phyloP scores from a whole-genome alignment of 2,888 invertebrate genomes.

The Phanerotoma sp. region DNA sequence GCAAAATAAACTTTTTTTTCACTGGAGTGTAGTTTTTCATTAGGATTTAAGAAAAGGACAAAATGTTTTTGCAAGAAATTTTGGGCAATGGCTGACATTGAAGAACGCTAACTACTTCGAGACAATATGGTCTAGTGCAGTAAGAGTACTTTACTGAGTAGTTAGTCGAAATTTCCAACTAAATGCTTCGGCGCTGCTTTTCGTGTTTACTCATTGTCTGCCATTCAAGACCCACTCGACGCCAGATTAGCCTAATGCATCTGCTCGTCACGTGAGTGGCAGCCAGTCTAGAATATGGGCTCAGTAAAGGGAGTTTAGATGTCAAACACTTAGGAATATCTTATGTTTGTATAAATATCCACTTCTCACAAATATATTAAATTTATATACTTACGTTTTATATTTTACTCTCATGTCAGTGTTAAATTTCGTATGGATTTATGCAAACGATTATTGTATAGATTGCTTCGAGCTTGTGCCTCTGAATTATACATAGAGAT shows the following conservation, averaged over 20 bases:
- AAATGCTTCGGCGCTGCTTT: slow-evolving; percentile 8
- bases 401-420: neutral
- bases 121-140: neutral
- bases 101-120: neutral
- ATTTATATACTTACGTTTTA: neutral
- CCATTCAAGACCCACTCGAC: slow-evolving; percentile 13
- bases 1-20: no score
- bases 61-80: no score
- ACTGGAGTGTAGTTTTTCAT: no score
- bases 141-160: neutral
- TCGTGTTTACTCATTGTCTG: slow-evolving; percentile 18
- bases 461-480: slow-evolving; percentile 11
- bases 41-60: no score
- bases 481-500: slow-evolving; percentile 30
- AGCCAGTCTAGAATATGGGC: slow-evolving; percentile 1
- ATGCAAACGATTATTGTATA: slow-evolving; percentile 31
- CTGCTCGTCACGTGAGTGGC: slow-evolving; percentile 13
- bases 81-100: slow-evolving; percentile 3
- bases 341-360: neutral
- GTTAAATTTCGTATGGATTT: slow-evolving; percentile 23
- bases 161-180: slow-evolving; percentile 11
- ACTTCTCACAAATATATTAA: neutral
- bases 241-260: slow-evolving; percentile 23
- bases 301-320: neutral
- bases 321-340: slow-evolving; percentile 10